Evolutionary conservation across 2,113 vertebrate genomes (phyloP).

Genomic region (Spheniscus mendiculus): DNA sequence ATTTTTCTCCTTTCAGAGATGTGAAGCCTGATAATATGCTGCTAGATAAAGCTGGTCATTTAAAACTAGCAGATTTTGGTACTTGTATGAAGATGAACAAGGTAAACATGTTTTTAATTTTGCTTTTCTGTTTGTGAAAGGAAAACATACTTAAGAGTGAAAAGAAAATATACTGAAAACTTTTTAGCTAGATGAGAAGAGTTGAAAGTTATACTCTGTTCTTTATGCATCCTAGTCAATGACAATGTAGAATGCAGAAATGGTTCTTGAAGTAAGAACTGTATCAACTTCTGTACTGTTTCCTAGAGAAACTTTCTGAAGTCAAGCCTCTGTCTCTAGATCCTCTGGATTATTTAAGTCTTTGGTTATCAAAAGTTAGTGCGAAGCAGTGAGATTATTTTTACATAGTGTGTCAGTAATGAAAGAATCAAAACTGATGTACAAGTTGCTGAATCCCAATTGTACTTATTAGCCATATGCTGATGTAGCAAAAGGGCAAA

Average conservation of each 20-base stretch:
- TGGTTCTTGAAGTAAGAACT: not conserved
- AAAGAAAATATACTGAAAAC: not conserved
- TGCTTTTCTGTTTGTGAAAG: constrained; percentile 3
- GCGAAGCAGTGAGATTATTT: not conserved
- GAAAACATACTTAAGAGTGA: not conserved
- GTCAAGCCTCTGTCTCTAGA: not conserved
- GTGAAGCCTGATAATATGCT: constrained; percentile 99
- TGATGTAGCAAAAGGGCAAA: not conserved
- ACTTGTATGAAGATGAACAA: constrained; percentile 99
- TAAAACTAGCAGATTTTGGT: constrained; percentile 98
- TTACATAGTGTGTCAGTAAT: rapidly evolving
- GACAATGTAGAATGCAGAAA: not conserved
- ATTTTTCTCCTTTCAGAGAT: constrained; percentile 80
- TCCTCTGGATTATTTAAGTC: not conserved
- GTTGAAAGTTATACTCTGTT: not conserved
- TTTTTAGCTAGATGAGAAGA: not conserved
- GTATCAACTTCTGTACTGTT: not conserved
- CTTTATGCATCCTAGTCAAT: not conserved
- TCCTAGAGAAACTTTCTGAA: not conserved
- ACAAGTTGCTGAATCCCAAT: rapidly evolving
- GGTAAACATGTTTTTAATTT: constrained; percentile 75
- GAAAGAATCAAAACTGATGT: not conserved
- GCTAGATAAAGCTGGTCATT: constrained; percentile 95
- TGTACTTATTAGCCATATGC: not conserved
- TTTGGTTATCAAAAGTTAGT: not conserved